Evolutionary conservation across 2,888 invertebrate genomes (phyloP).

Genomic region (Parthenolecanium corni): DNA sequence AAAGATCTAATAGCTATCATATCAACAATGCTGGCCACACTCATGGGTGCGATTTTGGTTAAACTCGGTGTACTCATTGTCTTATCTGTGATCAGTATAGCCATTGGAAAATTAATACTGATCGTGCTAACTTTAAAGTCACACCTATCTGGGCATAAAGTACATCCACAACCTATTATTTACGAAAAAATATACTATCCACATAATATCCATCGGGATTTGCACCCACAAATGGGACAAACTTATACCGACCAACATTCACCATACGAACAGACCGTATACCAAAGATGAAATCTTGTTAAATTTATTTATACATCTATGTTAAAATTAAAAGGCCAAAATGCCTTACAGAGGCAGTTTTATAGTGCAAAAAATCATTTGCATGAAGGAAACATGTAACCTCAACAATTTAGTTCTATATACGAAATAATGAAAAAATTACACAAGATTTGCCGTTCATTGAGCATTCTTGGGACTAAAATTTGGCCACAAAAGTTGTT

Average conservation of each 20-base stretch:
- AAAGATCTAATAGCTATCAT: slow-evolving; percentile 30
- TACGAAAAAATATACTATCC: slow-evolving; percentile 21
- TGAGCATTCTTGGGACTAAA: neutral
- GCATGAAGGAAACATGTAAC: too few species aligned
- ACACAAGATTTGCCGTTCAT: neutral
- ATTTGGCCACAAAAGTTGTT: slow-evolving; percentile 2
- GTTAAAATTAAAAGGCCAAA: too few species aligned
- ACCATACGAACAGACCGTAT: slow-evolving; percentile 13
- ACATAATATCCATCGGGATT: neutral
- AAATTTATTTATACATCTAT: too few species aligned
- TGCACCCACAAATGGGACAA: neutral
- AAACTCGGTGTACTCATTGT: slow-evolving; percentile 28
- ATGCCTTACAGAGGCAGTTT: too few species aligned
- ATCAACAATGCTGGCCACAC: slow-evolving; percentile 29
- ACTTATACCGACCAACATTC: slow-evolving; percentile 24
- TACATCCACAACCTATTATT: slow-evolving; percentile 8
- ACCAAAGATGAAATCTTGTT: neutral
- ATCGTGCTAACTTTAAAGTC: slow-evolving; percentile 20
- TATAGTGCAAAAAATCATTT: too few species aligned
- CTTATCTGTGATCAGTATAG: slow-evolving; percentile 25
- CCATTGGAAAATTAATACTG: slow-evolving; percentile 29
- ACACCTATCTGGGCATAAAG: neutral
- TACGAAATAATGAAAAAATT: neutral
- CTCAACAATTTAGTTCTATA: slow-evolving; percentile 1
- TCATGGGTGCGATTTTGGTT: slow-evolving; percentile 28